A percentile compares a stretch with the other conserved stretches of the same genome.
These are phyloP conservation scores for Crotalus viridis DNA, from an alignment of 2,113 vertebrate species.

Conservation along the genomic window DNA sequence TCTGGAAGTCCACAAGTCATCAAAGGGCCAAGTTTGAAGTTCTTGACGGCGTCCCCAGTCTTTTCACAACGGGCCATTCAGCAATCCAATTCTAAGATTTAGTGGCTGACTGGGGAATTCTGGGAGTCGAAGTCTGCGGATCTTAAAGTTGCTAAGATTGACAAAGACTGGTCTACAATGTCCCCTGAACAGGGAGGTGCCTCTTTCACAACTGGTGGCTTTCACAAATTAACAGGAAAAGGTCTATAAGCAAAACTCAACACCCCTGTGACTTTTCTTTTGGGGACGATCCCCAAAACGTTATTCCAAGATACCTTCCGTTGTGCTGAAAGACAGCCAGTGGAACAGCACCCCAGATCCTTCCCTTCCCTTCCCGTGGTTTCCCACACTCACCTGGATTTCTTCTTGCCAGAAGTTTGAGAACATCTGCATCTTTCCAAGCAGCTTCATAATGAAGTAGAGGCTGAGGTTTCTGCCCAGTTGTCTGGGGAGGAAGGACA, in stretches of 20 bases:
- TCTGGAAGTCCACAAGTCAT: too few relatives aligned
- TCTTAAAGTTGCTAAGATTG: background rate
- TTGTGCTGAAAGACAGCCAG: background rate
- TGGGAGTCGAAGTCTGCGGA: background rate
- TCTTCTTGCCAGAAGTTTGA: background rate
- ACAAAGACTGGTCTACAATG: background rate
- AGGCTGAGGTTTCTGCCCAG: conserved; percentile 13
- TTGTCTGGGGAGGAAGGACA: background rate
- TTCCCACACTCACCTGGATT: background rate
- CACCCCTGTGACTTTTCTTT: background rate
- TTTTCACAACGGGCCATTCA: background rate
- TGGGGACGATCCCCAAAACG: background rate
- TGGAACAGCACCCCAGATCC: background rate
- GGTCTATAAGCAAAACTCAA: background rate
- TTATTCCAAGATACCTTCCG: background rate
- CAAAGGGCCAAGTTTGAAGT: too few relatives aligned
- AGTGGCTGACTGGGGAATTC: background rate
- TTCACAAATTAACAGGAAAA: background rate
- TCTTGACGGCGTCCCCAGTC: too few relatives aligned
- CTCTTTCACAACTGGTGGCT: background rate
- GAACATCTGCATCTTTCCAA: background rate
- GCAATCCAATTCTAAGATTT: too few relatives aligned
- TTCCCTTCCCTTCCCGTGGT: background rate
- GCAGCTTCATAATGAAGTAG: conserved; percentile 10
- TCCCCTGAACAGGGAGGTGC: background rate